Percentiles rank a stretch among this genome's conserved stretches.
Evolutionary conservation across 2,113 vertebrate genomes (phyloP).

Genomic region (Condylura cristata): DNA sequence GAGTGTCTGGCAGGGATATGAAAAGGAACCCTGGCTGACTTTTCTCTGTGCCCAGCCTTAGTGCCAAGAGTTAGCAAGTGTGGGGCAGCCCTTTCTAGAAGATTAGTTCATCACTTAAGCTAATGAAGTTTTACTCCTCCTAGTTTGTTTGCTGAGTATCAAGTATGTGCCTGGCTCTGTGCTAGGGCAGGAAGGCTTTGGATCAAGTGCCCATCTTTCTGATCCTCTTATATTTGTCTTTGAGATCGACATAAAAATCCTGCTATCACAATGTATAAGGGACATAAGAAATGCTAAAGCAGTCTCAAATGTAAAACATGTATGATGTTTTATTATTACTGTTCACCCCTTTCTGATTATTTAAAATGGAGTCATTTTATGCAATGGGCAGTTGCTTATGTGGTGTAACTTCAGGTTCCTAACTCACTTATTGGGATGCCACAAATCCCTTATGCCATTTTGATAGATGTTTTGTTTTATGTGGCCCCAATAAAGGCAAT

Average conservation of each 20-base stretch:
- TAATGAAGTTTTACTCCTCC: conserved; percentile 64
- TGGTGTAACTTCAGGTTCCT: not conserved
- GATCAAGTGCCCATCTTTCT: not conserved
- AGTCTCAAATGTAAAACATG: not conserved
- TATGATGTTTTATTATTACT: not conserved
- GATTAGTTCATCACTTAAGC: conserved; percentile 69
- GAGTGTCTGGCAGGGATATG: conserved; percentile 28
- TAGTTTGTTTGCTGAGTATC: not conserved
- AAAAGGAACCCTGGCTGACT: conserved; percentile 65
- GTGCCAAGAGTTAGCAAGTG: conserved; percentile 26
- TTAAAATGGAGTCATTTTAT: not conserved
- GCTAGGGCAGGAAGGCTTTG: conserved; percentile 29
- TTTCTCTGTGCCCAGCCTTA: not conserved
- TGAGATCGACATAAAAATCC: not conserved
- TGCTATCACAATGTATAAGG: not conserved
- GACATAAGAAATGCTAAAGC: not conserved
- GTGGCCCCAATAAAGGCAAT: not conserved
- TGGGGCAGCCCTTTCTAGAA: conserved; percentile 60
- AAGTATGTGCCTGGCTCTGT: not conserved
- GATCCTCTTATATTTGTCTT: not conserved
- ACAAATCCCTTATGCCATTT: not conserved
- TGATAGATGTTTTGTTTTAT: not conserved
- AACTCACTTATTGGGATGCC: not conserved
- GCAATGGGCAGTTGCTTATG: not conserved
- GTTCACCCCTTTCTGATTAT: not conserved